Evolutionary conservation across 2,797 vertebrate species (phyloP), one percentile per base, ranked within the genome.

Genomic region (Pseudochirops corinnae): DNA sequence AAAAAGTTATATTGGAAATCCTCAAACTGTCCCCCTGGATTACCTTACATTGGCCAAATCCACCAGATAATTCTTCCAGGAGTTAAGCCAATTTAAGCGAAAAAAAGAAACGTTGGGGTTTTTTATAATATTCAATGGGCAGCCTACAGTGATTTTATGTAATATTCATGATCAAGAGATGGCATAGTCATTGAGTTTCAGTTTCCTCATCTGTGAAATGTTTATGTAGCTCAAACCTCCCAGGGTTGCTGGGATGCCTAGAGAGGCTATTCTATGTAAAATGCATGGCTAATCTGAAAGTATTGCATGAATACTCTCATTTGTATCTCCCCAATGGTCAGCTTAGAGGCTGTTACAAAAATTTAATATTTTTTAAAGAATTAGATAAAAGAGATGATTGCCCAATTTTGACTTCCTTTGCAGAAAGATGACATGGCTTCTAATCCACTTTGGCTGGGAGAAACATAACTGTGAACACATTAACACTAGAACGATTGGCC

Each of bases 1-100:
- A 91, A 82, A 62, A 28, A 92, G 92, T 55, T 94, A 26, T 56
- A 94, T 26, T 94, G 50, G 96, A 98, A 96, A 93, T 67, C 33
- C 28, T 56, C 62, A 52, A 74, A 91, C 6, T 91, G 28, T 55
- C 21, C 39, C 21, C 52, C 52, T 91, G 90, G 55, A 55, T 91
- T 55, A 18, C 31, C 53, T 91, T 93, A 28, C 52, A 62, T 93
- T 93, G 90, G 56, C 91, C 16, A 93, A 4, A 58, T 90, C 39
- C 39, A 94, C 56, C 26, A 90, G 31, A 95, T 56, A 95, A 1
- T 0, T 28, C 39, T 26, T 82, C 9, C 58, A 4, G 50, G 50
- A 82, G 60, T 55, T 95, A 95, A 96, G 33, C 56, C 94, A 91
- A 90, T 94, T n/a, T 56, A 50, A 96, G 39, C 95, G 92, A 82